Evolutionary conservation across 2,113 vertebrate species (phyloP).

Genomic region (Boleophthalmus pectinirostris): DNA sequence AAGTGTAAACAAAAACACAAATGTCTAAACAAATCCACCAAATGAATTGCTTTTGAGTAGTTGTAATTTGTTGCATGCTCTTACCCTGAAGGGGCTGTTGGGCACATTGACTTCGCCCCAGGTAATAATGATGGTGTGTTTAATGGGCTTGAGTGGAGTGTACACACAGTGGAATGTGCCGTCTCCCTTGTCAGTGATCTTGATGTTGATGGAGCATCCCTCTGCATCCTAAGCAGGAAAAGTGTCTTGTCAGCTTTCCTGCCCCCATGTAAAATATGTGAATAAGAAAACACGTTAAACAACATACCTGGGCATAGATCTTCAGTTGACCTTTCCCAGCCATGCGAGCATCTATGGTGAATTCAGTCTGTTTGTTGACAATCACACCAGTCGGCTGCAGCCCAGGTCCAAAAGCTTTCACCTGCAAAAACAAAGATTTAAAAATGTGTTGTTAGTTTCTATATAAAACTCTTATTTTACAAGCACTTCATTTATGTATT

Average conservation of each 20-base stretch:
- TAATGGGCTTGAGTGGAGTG: slow-evolving; percentile 89
- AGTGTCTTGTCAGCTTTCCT: slow-evolving; percentile 26
- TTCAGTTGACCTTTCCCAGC: slow-evolving; percentile 90
- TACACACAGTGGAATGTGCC: slow-evolving; percentile 89
- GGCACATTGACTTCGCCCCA: slow-evolving; percentile 91
- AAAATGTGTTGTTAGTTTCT: neutral
- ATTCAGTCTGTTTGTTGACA: slow-evolving; percentile 87
- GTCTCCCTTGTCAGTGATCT: slow-evolving; percentile 88
- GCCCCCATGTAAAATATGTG: slow-evolving; percentile 33
- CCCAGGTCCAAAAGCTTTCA: slow-evolving; percentile 90
- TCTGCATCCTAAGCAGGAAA: slow-evolving; percentile 83
- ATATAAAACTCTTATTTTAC: neutral
- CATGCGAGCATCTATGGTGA: slow-evolving; percentile 86
- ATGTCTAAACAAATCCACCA: too few relatives aligned
- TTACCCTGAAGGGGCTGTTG: slow-evolving; percentile 92
- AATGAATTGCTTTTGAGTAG: too few relatives aligned
- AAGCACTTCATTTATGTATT: neutral
- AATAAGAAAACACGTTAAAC: slow-evolving; percentile 24
- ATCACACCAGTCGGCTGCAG: slow-evolving; percentile 87
- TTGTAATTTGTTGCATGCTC: slow-evolving; percentile 26
- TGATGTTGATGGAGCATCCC: slow-evolving; percentile 88
- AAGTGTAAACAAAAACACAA: too few relatives aligned
- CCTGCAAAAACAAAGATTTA: slow-evolving; percentile 67
- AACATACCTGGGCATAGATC: slow-evolving; percentile 88
- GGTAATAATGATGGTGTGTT: slow-evolving; percentile 92